Evolutionary conservation across 1,140 invertebrate species (phyloP).

Genomic region (Atta texana): DNA sequence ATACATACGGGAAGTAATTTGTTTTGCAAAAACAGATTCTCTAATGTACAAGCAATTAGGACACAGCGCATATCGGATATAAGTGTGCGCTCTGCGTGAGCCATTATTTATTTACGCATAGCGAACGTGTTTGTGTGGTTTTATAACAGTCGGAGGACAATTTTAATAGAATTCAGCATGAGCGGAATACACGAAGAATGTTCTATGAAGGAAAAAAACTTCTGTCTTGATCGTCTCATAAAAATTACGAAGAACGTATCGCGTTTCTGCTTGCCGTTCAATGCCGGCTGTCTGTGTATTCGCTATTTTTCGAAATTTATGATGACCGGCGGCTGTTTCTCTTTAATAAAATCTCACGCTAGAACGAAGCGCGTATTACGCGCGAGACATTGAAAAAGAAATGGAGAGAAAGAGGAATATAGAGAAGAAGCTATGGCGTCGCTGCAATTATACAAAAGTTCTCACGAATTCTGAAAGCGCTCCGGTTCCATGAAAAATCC

Average conservation of each 20-base stretch:
- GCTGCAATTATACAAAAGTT: slow-evolving; percentile 53
- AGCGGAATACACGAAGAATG: slow-evolving; percentile 16
- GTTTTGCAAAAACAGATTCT: slow-evolving; percentile 23
- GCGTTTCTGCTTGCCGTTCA: slow-evolving; percentile 39
- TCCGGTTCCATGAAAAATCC: slow-evolving; percentile 43
- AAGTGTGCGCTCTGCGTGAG: background rate
- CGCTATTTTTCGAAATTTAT: slow-evolving; percentile 61
- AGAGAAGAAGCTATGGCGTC: slow-evolving; percentile 8
- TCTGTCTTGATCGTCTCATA: background rate
- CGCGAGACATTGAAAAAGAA: background rate
- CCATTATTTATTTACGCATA: slow-evolving; percentile 42
- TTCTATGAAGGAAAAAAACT: background rate
- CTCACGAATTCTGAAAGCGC: slow-evolving; percentile 29
- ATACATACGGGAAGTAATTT: background rate
- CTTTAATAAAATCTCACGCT: slow-evolving; percentile 64
- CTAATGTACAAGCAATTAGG: slow-evolving; percentile 24
- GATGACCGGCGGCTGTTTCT: slow-evolving; percentile 48
- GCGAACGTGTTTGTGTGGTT: slow-evolving; percentile 3
- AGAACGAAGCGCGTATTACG: slow-evolving; percentile 58
- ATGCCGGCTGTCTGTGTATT: slow-evolving; percentile 1
- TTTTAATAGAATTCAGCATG: slow-evolving; percentile 41
- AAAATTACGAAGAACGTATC: slow-evolving; percentile 43
- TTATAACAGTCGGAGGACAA: background rate
- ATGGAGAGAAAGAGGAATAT: background rate
- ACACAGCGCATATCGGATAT: background rate